Conservation (phyloP, 1,140 invertebrate genomes). For the Aphaenogaster floridana region DNA sequence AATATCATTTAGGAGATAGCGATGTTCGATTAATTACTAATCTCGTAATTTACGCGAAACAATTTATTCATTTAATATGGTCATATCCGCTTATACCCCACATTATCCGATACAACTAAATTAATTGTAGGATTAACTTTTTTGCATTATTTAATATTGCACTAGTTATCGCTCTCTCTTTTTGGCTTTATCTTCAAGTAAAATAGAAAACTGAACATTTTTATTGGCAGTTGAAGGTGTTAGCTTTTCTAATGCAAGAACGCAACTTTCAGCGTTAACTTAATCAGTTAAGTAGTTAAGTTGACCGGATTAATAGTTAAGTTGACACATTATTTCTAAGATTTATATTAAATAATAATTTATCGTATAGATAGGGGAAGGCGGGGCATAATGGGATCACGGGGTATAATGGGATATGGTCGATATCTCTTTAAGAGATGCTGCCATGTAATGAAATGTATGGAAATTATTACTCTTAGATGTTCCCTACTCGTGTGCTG, state of each 20-base stretch:
- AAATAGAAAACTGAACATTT: not conserved
- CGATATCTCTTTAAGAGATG: too few species aligned
- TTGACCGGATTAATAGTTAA: not conserved
- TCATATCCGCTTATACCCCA: not conserved
- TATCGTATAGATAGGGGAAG: not conserved
- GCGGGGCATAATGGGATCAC: too few species aligned
- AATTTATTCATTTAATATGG: not conserved
- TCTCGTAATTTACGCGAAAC: not conserved
- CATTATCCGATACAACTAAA: not conserved
- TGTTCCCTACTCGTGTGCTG: too few species aligned
- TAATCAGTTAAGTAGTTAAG: not conserved
- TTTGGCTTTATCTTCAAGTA: not conserved
- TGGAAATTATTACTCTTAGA: too few species aligned
- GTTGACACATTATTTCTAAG: not conserved
- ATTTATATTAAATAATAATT: not conserved
- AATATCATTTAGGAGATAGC: not conserved
- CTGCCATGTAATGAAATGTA: too few species aligned
- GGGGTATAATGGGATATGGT: too few species aligned
- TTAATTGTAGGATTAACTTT: not conserved
- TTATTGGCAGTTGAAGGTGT: not conserved
- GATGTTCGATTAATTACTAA: constrained; percentile 5
- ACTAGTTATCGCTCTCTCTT: not conserved
- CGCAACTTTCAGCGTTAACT: not conserved
- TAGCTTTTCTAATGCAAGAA: not conserved
- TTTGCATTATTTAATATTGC: not conserved